Evolutionary conservation across 1,140 invertebrate genomes (phyloP).

Genomic region (Sinonovacula constricta): DNA sequence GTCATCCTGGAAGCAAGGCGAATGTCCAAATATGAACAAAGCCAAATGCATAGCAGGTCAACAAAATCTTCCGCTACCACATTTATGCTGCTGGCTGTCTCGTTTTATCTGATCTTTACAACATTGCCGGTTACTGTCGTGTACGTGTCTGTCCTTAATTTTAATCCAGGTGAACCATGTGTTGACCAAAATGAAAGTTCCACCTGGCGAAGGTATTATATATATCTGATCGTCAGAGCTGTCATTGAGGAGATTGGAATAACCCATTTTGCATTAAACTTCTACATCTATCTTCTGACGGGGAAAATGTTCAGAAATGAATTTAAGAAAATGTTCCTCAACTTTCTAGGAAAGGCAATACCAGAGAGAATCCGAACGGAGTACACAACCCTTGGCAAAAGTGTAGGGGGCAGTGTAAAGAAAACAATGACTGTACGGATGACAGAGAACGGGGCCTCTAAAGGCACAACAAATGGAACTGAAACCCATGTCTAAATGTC

Average conservation of each 20-base stretch:
- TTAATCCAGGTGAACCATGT: constrained; percentile 28
- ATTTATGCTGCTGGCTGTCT: constrained; percentile 75
- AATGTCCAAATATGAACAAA: constrained; percentile 68
- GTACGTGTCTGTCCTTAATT: constrained; percentile 31
- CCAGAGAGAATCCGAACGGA: constrained; percentile 53
- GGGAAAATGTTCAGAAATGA: constrained; percentile 75
- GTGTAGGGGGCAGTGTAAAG: constrained; percentile 47
- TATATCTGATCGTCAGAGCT: constrained; percentile 63
- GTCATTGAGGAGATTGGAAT: constrained; percentile 75
- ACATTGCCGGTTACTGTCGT: constrained; percentile 74
- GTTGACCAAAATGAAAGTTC: constrained; percentile 37
- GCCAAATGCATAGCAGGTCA: constrained; percentile 58
- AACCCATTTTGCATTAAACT: constrained; percentile 77
- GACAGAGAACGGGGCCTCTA: constrained; percentile 53
- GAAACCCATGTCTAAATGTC: neutral
- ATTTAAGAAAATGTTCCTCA: constrained; percentile 63
- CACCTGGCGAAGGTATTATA: constrained; percentile 60
- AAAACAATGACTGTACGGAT: constrained; percentile 55
- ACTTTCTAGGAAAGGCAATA: constrained; percentile 49
- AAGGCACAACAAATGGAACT: neutral
- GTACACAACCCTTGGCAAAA: constrained; percentile 62
- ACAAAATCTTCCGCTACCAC: constrained; percentile 72
- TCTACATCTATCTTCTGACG: constrained; percentile 76
- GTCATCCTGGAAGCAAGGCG: constrained; percentile 74
- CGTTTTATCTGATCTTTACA: constrained; percentile 77